These are phyloP conservation scores for Arenicola marina DNA, from an alignment of 2,888 invertebrate genomes.

Conservation along the genomic window DNA sequence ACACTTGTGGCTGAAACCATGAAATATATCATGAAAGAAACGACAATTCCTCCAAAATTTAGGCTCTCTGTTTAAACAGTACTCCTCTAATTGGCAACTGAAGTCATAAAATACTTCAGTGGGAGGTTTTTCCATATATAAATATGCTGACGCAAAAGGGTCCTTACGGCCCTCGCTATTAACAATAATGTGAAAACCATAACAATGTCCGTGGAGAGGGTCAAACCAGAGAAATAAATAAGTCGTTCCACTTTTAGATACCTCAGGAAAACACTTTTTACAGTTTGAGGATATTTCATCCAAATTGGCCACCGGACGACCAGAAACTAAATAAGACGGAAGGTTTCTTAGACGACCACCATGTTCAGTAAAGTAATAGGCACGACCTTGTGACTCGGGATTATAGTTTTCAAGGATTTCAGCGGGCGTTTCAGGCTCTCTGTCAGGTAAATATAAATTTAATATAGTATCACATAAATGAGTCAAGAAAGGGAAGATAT, in stretches of 20 bases:
- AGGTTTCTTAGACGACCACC: neutral
- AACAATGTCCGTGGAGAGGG: neutral
- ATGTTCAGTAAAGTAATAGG: neutral
- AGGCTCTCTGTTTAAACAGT: neutral
- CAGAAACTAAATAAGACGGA: neutral
- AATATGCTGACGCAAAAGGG: neutral
- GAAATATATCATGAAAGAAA: conserved; percentile 2
- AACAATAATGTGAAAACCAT: neutral
- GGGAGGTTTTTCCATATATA: neutral
- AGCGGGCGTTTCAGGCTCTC: neutral
- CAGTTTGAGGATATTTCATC: neutral
- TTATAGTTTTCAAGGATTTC: neutral
- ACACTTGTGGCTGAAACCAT: conserved; percentile 7
- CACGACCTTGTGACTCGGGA: neutral
- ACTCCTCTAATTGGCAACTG: neutral
- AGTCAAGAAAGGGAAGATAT: too few species aligned
- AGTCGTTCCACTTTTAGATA: neutral
- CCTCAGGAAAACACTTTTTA: neutral
- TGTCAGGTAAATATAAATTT: neutral
- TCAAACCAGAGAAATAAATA: neutral
- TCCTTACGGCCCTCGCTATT: conserved; percentile 3
- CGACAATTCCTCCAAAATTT: neutral
- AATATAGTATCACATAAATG: too few species aligned
- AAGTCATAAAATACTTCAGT: conserved; percentile 5
- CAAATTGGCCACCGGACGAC: neutral